A percentile compares a stretch with the other conserved stretches of the same genome.
These are phyloP conservation scores for Epizoanthus fatuus DNA, from an alignment of 92 coral and sea anemone genomes.

Conservation along the genomic window DNA sequence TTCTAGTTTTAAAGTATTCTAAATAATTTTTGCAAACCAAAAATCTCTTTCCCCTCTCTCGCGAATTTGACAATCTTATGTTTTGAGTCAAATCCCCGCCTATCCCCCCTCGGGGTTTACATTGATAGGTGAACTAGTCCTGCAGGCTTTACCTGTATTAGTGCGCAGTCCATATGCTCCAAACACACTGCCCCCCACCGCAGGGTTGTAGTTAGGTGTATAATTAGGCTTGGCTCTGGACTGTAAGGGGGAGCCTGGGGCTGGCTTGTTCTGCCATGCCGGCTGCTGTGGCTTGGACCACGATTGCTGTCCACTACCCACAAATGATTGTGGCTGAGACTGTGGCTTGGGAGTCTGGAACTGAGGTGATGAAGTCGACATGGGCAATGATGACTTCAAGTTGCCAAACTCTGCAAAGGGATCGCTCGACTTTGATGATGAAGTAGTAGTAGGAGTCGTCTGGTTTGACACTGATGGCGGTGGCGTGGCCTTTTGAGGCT, in stretches of 20 bases:
- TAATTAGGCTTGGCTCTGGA: constrained; percentile 86
- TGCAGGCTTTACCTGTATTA: constrained; percentile 24
- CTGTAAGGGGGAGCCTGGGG: constrained; percentile 61
- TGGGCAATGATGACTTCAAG: constrained; percentile 64
- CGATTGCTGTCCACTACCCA: constrained; percentile 60
- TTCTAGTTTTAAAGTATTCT: too few species aligned
- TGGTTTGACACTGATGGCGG: constrained; percentile 58
- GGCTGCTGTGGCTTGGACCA: constrained; percentile 82
- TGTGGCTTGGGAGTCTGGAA: constrained; percentile 61
- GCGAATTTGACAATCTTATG: too few species aligned
- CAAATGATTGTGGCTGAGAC: constrained; percentile 54
- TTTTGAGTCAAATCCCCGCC: too few species aligned
- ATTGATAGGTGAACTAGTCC: too few species aligned
- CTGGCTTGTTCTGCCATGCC: constrained; percentile 55
- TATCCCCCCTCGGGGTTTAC: too few species aligned
- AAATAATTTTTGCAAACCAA: too few species aligned
- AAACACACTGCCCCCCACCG: constrained; percentile 84
- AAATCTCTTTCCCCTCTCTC: too few species aligned
- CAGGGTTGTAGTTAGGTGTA: constrained; percentile 74
- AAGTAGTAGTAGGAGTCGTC: constrained; percentile 19
- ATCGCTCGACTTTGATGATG: constrained; percentile 60
- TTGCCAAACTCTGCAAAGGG: constrained; percentile 98
- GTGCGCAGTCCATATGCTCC: constrained; percentile 91
- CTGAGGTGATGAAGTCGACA: constrained; percentile 62
- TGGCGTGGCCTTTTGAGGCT: constrained; percentile 57